Conservation (phyloP, 2,113 vertebrate species). For the Ovibos moschatus region DNA sequence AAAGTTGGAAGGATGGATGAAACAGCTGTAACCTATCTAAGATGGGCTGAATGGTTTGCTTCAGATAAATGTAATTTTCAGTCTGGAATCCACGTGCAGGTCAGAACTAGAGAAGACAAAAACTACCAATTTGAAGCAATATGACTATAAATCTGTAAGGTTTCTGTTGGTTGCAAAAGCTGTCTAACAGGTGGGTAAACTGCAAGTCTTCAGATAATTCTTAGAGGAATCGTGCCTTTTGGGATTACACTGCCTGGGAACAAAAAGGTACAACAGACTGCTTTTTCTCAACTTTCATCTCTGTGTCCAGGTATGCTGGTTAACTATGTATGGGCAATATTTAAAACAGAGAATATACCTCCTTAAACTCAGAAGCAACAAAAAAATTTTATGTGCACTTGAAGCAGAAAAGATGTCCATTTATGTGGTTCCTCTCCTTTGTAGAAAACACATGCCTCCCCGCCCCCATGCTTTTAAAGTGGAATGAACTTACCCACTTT, state of each 20-base stretch:
- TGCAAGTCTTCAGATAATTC: constrained; percentile 53
- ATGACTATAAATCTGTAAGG: constrained; percentile 44
- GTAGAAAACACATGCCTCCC: constrained; percentile 1
- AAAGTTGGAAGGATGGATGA: constrained; percentile 74
- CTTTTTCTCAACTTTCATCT: constrained; percentile 43
- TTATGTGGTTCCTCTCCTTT: background rate
- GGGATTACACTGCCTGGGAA: background rate
- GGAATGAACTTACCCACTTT: background rate
- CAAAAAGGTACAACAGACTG: background rate
- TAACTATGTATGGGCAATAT: constrained; percentile 25
- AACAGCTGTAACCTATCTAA: constrained; percentile 79
- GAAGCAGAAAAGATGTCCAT: constrained; percentile 25
- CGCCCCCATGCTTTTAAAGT: background rate
- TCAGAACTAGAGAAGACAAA: constrained; percentile 59
- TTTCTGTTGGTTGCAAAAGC: constrained; percentile 53
- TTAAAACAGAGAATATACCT: constrained; percentile 36
- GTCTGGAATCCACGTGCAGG: constrained; percentile 80
- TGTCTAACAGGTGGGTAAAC: constrained; percentile 31
- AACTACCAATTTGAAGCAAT: constrained; percentile 51
- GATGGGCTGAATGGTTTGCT: constrained; percentile 68
- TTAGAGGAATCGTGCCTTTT: constrained; percentile 31
- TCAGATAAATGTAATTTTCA: constrained; percentile 71
- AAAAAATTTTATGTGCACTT: background rate
- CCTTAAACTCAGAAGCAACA: background rate
- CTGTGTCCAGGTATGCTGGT: constrained; percentile 52